Conservation (phyloP, 37 sponge, comb jelly and placozoan species). For the Mnemiopsis leidyi region DNA sequence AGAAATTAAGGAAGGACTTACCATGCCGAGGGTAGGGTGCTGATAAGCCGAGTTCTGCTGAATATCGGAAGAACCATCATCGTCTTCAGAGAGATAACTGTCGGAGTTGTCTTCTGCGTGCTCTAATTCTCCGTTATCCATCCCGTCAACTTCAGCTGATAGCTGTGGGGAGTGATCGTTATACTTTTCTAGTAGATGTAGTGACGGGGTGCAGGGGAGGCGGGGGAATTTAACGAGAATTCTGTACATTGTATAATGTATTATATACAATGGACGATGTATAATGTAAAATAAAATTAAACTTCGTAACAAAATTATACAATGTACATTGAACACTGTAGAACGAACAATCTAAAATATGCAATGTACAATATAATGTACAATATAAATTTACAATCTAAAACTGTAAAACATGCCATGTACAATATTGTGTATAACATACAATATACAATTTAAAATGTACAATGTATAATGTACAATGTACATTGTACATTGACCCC, state of each 20-base stretch:
- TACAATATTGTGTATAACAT: background rate
- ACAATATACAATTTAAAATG: no score
- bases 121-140: background rate
- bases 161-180: no score
- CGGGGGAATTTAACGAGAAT: no score
- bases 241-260: no score
- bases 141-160: background rate
- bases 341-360: background rate
- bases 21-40: conserved; percentile 13
- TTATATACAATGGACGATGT: no score
- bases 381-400: background rate
- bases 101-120: conserved; percentile 6
- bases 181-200: no score
- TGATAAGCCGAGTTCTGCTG: background rate
- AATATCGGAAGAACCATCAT: background rate
- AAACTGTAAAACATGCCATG: background rate
- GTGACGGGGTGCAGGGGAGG: no score
- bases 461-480: no score
- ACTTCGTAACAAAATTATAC: no score
- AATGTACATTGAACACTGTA: no score
- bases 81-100: conserved; percentile 13
- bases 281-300: no score
- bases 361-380: background rate
- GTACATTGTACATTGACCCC: no score
- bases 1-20: background rate